A percentile compares a stretch with the other conserved stretches of the same genome.
Evolutionary conservation across 1,140 invertebrate species (phyloP).

Genomic region (Tetramorium parvispinum): DNA sequence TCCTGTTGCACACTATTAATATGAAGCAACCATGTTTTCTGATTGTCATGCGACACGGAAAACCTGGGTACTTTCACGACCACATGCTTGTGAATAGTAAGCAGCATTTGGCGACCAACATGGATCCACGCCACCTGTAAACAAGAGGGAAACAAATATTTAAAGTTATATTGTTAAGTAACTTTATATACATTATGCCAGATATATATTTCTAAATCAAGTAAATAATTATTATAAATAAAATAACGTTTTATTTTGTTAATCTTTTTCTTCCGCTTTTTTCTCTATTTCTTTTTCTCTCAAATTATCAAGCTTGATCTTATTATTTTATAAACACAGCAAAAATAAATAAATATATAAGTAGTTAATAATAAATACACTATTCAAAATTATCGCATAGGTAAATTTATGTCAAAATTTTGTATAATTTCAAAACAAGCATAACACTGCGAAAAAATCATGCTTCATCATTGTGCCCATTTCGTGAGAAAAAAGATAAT

Average conservation of each 20-base stretch:
- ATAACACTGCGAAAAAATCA: too few relatives aligned
- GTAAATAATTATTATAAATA: not conserved
- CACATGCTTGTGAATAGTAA: conserved; percentile 96
- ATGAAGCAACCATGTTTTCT: conserved; percentile 95
- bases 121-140: conserved; percentile 97
- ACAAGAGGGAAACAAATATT: not conserved
- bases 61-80: conserved; percentile 95
- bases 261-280: too few relatives aligned
- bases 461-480: too few relatives aligned
- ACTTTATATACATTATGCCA: too few relatives aligned
- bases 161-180: not conserved
- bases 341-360: not conserved
- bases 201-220: not conserved
- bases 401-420: too few relatives aligned
- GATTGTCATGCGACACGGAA: conserved; percentile 95
- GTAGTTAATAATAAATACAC: too few relatives aligned
- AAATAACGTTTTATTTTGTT: not conserved
- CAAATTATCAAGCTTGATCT: not conserved
- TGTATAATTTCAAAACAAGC: too few relatives aligned
- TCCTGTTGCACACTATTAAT: conserved; percentile 95
- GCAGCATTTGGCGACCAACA: conserved; percentile 96
- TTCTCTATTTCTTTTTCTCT: not conserved
- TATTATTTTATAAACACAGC: not conserved
- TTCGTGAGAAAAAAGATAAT: too few relatives aligned
- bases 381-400: too few relatives aligned